Evolutionary conservation across 2,113 vertebrate genomes (phyloP).

Genomic region (Albula glossodonta): DNA sequence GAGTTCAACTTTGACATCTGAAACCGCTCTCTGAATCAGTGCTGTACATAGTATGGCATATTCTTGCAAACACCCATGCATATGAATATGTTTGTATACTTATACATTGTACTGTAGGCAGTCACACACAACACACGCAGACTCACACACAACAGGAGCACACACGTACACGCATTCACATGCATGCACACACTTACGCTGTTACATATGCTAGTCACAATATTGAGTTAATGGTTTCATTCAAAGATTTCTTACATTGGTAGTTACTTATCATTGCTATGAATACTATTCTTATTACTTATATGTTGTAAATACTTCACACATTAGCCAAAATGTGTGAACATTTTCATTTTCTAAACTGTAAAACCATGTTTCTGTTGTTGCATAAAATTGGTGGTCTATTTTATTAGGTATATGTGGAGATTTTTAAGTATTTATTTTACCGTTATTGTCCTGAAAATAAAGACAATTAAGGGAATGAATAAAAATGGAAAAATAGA

Average conservation of each 20-base stretch:
- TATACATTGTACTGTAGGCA: constrained; percentile 6
- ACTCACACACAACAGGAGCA: not conserved
- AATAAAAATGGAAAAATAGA: not conserved
- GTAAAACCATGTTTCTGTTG: constrained; percentile 17
- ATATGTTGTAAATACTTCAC: constrained; percentile 65
- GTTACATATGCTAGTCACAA: constrained; percentile 46
- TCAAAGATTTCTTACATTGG: constrained; percentile 52
- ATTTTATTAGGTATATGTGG: not conserved
- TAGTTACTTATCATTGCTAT: constrained; percentile 46
- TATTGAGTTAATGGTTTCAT: constrained; percentile 50
- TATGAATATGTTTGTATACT: constrained; percentile 6
- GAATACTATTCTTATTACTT: constrained; percentile 42
- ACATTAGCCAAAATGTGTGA: constrained; percentile 39
- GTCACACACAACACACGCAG: not conserved
- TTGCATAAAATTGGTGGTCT: constrained; percentile 8
- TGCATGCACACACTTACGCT: not conserved
- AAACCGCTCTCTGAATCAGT: constrained; percentile 3
- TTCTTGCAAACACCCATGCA: constrained; percentile 18
- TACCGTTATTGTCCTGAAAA: not conserved
- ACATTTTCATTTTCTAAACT: constrained; percentile 37
- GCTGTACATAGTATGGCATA: constrained; percentile 26
- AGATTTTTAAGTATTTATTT: constrained; percentile 5
- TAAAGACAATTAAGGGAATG: constrained; percentile 4
- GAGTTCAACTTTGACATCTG: constrained; percentile 23
- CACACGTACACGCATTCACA: not conserved